Conservation (phyloP, 2,113 vertebrate genomes). For the Poeciliopsis retropinna region DNA sequence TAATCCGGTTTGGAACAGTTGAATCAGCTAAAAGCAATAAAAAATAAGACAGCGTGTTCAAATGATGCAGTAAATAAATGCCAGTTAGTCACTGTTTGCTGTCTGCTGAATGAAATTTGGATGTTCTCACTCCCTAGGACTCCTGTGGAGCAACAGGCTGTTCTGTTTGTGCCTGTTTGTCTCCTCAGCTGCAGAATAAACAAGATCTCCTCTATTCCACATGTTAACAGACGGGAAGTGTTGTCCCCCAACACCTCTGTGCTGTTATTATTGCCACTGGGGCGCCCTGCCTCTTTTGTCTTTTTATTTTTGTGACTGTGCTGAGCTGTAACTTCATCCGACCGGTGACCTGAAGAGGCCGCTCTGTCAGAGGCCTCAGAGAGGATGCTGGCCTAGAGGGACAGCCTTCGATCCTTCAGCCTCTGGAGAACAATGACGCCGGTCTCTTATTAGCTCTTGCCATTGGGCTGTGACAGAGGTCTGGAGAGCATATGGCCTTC, state of each 20-base stretch:
- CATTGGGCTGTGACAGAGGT: conserved; percentile 58
- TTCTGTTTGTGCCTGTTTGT: conserved; percentile 18
- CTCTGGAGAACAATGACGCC: conserved; percentile 65
- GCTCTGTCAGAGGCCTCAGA: conserved; percentile 26
- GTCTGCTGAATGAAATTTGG: not conserved
- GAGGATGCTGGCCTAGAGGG: conserved; percentile 44
- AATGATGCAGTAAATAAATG: too few relatives aligned
- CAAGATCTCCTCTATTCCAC: conserved; percentile 20
- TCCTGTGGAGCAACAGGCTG: not conserved
- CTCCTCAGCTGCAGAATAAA: conserved; percentile 44
- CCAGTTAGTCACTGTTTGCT: not conserved
- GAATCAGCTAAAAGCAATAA: too few relatives aligned
- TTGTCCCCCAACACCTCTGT: conserved; percentile 44
- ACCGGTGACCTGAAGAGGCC: conserved; percentile 28
- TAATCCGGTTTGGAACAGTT: not conserved
- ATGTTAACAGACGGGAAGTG: conserved; percentile 48
- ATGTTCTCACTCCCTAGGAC: not conserved
- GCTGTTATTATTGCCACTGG: conserved; percentile 20
- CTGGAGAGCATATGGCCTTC: conserved; percentile 74
- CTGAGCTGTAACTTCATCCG: conserved; percentile 40
- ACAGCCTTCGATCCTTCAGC: conserved; percentile 46
- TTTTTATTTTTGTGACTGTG: conserved; percentile 15
- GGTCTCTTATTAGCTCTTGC: conserved; percentile 57
- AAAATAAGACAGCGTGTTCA: too few relatives aligned
- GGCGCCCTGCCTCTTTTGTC: conserved; percentile 18